Evolutionary conservation across 2,113 vertebrate species (phyloP), one percentile per base, ranked within the genome.

Genomic region (Cynoglossus semilaevis): DNA sequence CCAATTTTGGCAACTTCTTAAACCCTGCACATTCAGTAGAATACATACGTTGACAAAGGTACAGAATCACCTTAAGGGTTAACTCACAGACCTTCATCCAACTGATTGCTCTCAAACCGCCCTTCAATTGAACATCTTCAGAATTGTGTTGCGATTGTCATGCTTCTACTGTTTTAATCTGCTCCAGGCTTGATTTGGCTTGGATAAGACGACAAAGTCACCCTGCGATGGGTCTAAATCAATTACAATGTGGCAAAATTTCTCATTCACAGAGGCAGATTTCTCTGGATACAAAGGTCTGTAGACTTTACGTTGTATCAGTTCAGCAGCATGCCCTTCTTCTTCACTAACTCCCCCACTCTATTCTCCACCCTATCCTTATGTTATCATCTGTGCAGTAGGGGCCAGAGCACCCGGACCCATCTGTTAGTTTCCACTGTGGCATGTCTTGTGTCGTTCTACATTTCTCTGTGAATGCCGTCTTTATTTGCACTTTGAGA

Each of bases 201-300:
- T 75, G 35, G 53, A 58, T 36, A 46, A 41, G 49, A 62, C 37
- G 53, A n/a, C 72, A 63, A 71, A 67, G 60, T 68, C 44, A 68
- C 63, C 80, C 58, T 72, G 49, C 57, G 48, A 35, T 79, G 72
- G 77, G 75, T 85, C 76, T 76, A 71, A 54, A 54, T 79, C 66
- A 59, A 90, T 90, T 90, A 89, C 83, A 89, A 77, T 90, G 80
- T 90, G 88, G 77, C 73, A 83, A 87, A 73, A 89, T 92, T 89
- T 92, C 84, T 92, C 88, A 81, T 92, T 90, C 79, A 89, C 91
- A 92, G 91, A 91, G 82, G 83, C 84, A 81, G 90, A 88, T 68
- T 79, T 85, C 76, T 80, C 80, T 86, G 91, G 91, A 91, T 79
- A 74, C 58, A 78, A 90, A 92, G 91, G 91, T 92, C 79, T 90